These are phyloP conservation scores for Aleiodes alternator DNA, from an alignment of 2,888 invertebrate genomes.

Conservation along the genomic window DNA sequence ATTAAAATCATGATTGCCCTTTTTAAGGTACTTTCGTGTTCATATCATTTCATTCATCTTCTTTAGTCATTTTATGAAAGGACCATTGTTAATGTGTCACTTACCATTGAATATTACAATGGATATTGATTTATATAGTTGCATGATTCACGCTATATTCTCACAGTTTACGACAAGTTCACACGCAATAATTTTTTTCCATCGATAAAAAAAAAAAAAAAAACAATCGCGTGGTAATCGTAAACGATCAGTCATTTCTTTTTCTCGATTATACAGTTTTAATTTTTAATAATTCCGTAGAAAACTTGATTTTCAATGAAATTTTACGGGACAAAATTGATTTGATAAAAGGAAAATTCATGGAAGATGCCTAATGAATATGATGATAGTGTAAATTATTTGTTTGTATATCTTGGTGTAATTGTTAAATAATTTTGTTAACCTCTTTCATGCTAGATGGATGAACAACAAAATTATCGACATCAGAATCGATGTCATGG, in stretches of 20 bases:
- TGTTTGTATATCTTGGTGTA: neutral
- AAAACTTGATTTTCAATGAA: conserved; percentile 4
- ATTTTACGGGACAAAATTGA: neutral
- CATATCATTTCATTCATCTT: neutral
- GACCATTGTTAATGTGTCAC: too few relatives aligned
- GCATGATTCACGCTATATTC: neutral
- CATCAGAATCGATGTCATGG: neutral
- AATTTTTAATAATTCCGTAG: neutral
- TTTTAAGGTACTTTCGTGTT: too few relatives aligned
- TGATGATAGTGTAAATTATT: neutral
- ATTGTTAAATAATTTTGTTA: neutral
- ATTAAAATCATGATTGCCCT: neutral
- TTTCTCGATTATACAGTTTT: too few relatives aligned
- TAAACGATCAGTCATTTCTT: neutral
- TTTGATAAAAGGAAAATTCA: neutral
- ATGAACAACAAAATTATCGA: neutral
- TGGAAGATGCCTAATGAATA: conserved; percentile 18
- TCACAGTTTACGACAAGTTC: conserved; percentile 7
- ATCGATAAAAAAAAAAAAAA: neutral
- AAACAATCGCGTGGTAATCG: conserved; percentile 17
- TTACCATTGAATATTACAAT: conserved; percentile 1
- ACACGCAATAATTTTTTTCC: conserved; percentile 10
- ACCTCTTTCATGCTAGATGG: neutral
- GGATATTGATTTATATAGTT: neutral
- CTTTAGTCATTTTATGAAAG: neutral